These are phyloP conservation scores for Tenualosa ilisha DNA, from an alignment of 2,797 vertebrate species.

Conservation along the genomic window DNA sequence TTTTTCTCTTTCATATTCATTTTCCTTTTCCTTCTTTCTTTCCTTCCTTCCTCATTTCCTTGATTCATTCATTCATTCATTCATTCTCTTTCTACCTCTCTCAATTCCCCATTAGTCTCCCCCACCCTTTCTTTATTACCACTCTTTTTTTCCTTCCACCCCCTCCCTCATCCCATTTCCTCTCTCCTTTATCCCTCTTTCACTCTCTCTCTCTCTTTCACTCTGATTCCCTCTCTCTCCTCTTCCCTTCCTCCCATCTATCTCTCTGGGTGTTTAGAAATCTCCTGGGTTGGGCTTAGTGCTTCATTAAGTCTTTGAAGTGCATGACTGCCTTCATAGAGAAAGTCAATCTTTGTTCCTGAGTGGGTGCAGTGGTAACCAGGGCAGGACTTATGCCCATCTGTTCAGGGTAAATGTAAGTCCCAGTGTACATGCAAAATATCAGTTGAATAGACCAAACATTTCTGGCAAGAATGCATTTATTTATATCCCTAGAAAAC, in stretches of 20 bases:
- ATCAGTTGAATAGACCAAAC: too few relatives aligned
- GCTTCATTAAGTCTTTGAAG: conserved; percentile 5
- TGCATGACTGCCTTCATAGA: not conserved
- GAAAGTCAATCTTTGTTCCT: not conserved
- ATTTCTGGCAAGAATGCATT: too few relatives aligned
- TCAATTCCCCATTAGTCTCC: not conserved
- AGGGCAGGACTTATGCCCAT: not conserved
- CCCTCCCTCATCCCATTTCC: not conserved
- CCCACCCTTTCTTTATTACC: not conserved
- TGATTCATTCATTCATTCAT: not conserved
- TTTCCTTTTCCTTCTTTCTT: not conserved
- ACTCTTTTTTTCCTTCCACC: not conserved
- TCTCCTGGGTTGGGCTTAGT: not conserved
- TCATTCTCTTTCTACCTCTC: not conserved
- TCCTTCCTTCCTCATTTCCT: not conserved
- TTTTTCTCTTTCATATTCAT: not conserved
- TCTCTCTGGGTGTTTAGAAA: not conserved
- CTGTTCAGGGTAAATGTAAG: too few relatives aligned
- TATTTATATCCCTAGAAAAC: too few relatives aligned
- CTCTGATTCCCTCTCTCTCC: not conserved
- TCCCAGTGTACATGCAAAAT: too few relatives aligned
- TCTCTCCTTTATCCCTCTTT: not conserved
- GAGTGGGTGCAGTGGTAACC: not conserved
- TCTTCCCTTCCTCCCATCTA: not conserved
- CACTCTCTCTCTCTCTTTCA: not conserved